phyloP scores from a whole-genome alignment of 2,113 vertebrate species.

The Clupea harengus region DNA sequence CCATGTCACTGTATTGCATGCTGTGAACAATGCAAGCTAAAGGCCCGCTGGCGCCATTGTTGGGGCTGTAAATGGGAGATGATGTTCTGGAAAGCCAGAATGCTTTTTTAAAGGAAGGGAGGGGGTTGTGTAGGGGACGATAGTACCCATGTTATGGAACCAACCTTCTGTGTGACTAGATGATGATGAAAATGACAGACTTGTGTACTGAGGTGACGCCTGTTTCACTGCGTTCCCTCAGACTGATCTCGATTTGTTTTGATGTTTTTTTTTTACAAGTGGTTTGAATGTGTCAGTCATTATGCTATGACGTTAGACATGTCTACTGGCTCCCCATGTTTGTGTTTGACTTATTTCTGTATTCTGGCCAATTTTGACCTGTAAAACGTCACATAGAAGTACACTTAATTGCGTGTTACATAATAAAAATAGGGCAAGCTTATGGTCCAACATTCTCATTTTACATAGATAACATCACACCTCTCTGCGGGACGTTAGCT shows the following conservation, averaged over 20 bases:
- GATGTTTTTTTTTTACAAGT: neutral
- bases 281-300: neutral
- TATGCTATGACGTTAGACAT: neutral
- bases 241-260: neutral
- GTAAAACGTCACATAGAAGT: neutral
- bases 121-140: neutral
- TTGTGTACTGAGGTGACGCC: neutral
- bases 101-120: neutral
- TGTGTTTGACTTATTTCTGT: neutral
- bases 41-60: slow-evolving; percentile 17
- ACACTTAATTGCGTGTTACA: neutral
- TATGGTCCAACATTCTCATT: neutral
- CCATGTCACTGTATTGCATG: slow-evolving; percentile 5
- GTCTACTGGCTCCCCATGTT: neutral
- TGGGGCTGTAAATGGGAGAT: slow-evolving; percentile 24
- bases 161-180: neutral
- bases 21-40: slow-evolving; percentile 22
- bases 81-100: slow-evolving; percentile 28
- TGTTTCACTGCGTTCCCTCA: neutral
- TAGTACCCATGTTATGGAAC: neutral
- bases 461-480: neutral
- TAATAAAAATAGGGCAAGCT: neutral
- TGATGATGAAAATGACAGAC: slow-evolving; percentile 11
- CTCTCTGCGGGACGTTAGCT: neutral
- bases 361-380: neutral